These are phyloP conservation scores for Macrophya alboannulata DNA, from an alignment of 2,888 invertebrate genomes.

Conservation along the genomic window DNA sequence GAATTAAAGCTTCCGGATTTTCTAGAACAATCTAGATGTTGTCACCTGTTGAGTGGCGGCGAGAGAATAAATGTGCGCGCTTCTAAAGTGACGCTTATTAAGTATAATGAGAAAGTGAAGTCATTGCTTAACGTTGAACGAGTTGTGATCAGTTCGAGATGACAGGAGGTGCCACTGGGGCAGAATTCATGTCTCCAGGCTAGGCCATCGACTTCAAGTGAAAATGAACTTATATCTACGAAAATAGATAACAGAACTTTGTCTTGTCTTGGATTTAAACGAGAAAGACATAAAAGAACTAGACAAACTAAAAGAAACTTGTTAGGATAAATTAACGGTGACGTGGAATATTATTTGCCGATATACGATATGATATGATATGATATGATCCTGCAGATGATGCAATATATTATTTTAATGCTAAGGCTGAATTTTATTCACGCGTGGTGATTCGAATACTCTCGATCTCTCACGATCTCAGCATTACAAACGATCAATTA, in stretches of 20 bases:
- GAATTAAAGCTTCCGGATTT: slow-evolving; percentile 92
- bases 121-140: slow-evolving; percentile 92
- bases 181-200: slow-evolving; percentile 48
- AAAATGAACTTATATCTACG: slow-evolving; percentile 60
- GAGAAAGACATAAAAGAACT: slow-evolving; percentile 63
- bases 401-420: slow-evolving; percentile 3
- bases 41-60: slow-evolving; percentile 89
- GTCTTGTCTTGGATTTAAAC: slow-evolving; percentile 60
- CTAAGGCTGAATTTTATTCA: neutral
- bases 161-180: slow-evolving; percentile 78
- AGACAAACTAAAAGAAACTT: slow-evolving; percentile 47
- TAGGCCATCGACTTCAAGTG: slow-evolving; percentile 72
- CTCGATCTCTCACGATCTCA: slow-evolving; percentile 9
- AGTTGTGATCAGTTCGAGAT: slow-evolving; percentile 84
- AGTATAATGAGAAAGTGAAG: slow-evolving; percentile 92
- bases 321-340: slow-evolving; percentile 37
- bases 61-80: slow-evolving; percentile 91
- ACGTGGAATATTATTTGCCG: slow-evolving; percentile 14
- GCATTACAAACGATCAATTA: neutral
- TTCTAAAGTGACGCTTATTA: slow-evolving; percentile 91
- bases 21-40: slow-evolving; percentile 90
- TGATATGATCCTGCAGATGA: slow-evolving; percentile 12
- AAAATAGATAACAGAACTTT: slow-evolving; percentile 62
- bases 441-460: neutral
- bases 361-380: neutral